Conservation (phyloP, 2,888 invertebrate genomes). For the Morpho helenor region DNA sequence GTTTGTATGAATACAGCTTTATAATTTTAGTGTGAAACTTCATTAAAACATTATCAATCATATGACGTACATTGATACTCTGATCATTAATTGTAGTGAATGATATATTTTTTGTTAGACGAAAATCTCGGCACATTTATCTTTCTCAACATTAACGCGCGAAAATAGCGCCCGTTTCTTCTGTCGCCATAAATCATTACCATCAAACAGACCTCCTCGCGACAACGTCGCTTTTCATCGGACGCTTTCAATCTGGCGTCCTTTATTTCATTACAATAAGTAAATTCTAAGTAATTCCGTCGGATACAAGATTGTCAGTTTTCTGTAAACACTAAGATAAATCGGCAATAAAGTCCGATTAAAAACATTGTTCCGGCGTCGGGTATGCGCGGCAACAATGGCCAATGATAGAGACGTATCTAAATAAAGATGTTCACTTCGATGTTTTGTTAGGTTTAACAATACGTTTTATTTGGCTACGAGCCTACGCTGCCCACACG, state of each 20-base stretch:
- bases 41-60: constrained; percentile 9
- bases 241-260: constrained; percentile 73
- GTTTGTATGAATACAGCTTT: too few relatives aligned
- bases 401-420: constrained; percentile 52
- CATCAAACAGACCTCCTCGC: constrained; percentile 58
- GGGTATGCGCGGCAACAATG: constrained; percentile 57
- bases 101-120: constrained; percentile 48
- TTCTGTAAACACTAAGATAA: constrained; percentile 72
- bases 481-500: constrained; percentile 76
- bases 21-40: not conserved
- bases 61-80: constrained; percentile 1
- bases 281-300: constrained; percentile 75
- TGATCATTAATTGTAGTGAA: constrained; percentile 33
- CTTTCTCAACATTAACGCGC: constrained; percentile 65
- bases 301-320: constrained; percentile 70
- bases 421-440: constrained; percentile 76
- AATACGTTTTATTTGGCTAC: constrained; percentile 76
- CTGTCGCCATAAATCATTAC: constrained; percentile 75
- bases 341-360: constrained; percentile 75
- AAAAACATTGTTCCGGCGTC: constrained; percentile 57
- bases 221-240: constrained; percentile 66
- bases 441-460: constrained; percentile 69
- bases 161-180: constrained; percentile 63
- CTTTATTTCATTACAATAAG: constrained; percentile 77
- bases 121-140: constrained; percentile 63